Base-by-base conservation (phyloP, 2,888 invertebrate genomes). In the Pseudanteris insignis region DNA sequence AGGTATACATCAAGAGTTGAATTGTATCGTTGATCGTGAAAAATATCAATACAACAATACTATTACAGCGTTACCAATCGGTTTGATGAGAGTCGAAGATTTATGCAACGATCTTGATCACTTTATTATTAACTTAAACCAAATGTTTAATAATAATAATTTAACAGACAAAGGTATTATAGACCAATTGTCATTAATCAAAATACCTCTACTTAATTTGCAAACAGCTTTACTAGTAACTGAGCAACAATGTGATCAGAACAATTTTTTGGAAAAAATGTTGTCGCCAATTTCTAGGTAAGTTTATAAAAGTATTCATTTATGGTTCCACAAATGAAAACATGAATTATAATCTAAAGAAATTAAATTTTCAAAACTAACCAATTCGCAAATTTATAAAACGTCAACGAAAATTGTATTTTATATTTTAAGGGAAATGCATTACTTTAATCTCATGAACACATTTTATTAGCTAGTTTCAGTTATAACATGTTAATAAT, bases 1-100 rank as follows among this genome's bases (percentile, higher is more conserved):
- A 13, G 68, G 64, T 8, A 66, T 77, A 2, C 70, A 76, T 54
- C 75, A 72, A 18, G 71, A 73, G 9, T 57, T 79, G 6, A 71
- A 74, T 0, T 67, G 68, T 1, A 67, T 68, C 2, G 57, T 78
- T 10, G 74, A 77, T 25, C 67, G 62, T 14, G 67, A 65, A 6
- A 67, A 69, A 46, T 37, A 60, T 12, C 29, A 11, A 8, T 18
- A 41, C 18, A 50, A 44, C 26, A 26, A 29, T 8, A 12, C 46
- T 4, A 41, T 32, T 8, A 50, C 65, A 25, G 48, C 50, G 13
- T 36, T 58, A 0, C 59, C 64, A 5, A 59, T 62, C 30, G 59
- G 78, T 15, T 53, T 68, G 2, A 30, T 24, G 0, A 69, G 67
- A 29, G 62, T 79, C 8, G 71, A 72, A 21, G 68, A 70, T 3